Evolutionary conservation across 2,113 vertebrate genomes (phyloP).

Genomic region (Mustela nigripes): DNA sequence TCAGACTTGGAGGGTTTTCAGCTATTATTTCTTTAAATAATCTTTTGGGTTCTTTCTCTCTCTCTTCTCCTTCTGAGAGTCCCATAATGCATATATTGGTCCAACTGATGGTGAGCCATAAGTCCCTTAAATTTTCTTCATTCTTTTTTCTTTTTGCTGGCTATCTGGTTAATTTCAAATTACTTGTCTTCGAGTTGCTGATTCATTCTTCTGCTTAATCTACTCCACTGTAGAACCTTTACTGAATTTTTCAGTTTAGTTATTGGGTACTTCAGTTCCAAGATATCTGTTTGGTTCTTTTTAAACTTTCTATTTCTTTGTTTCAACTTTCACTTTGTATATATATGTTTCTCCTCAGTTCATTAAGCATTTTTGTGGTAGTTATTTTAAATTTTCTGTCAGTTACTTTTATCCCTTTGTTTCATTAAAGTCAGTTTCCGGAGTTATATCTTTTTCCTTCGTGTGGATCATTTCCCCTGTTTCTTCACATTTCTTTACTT

Average conservation of each 20-base stretch:
- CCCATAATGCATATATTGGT: background rate
- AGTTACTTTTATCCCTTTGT: background rate
- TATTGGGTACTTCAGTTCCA: background rate
- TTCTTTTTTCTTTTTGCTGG: background rate
- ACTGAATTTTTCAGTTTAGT: background rate
- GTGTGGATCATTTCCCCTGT: background rate
- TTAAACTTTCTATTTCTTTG: background rate
- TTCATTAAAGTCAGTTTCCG: background rate
- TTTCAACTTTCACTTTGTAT: background rate
- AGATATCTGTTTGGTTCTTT: background rate
- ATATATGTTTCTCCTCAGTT: background rate
- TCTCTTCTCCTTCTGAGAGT: background rate
- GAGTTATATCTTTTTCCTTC: background rate
- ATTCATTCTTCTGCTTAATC: background rate
- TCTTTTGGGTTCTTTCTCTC: background rate
- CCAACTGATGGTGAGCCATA: background rate
- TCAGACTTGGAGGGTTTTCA: background rate
- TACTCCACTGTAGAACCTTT: background rate
- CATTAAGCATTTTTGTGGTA: background rate
- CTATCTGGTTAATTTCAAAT: background rate
- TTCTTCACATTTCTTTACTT: background rate
- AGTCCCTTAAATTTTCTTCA: background rate
- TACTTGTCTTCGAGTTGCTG: background rate
- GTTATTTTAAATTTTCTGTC: background rate
- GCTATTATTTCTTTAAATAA: background rate